Conservation (phyloP, 2,797 vertebrate genomes). For the Poeciliopsis paucimaculata region DNA sequence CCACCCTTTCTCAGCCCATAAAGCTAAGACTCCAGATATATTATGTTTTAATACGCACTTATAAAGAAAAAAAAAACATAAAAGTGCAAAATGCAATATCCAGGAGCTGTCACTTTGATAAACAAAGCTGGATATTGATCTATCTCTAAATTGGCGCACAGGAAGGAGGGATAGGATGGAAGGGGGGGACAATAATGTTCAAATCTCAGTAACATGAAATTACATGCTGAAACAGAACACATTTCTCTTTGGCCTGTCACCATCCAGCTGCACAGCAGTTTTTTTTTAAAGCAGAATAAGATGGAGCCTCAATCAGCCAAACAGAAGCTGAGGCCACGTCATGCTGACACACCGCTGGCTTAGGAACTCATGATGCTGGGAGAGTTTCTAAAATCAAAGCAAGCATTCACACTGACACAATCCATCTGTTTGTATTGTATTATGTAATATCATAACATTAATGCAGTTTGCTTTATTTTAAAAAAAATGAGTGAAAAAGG, state of each 20-base stretch:
- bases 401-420: background rate
- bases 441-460: background rate
- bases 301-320: slow-evolving; percentile 46
- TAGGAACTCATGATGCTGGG: slow-evolving; percentile 12
- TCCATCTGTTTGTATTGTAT: background rate
- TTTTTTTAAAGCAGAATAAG: slow-evolving; percentile 66
- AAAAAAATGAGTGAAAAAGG: background rate
- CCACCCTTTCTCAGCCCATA: slow-evolving; percentile 81
- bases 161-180: slow-evolving; percentile 47
- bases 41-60: slow-evolving; percentile 86
- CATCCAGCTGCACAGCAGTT: slow-evolving; percentile 71
- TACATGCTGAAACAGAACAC: slow-evolving; percentile 80
- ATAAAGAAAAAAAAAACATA: slow-evolving; percentile 80
- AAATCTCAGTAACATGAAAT: slow-evolving; percentile 86
- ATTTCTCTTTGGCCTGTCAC: slow-evolving; percentile 81
- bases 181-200: slow-evolving; percentile 81
- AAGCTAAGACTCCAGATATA: slow-evolving; percentile 81
- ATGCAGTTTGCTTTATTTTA: background rate
- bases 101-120: slow-evolving; percentile 84
- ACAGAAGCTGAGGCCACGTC: slow-evolving; percentile 49
- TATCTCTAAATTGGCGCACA: slow-evolving; percentile 82
- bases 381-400: slow-evolving; percentile 11
- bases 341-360: slow-evolving; percentile 18
- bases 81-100: slow-evolving; percentile 88
- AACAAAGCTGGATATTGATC: slow-evolving; percentile 88